Percentiles rank a stretch among this genome's conserved stretches.
Evolutionary conservation across 2,797 vertebrate species (phyloP).

Genomic region (Heterohyrax brucei): DNA sequence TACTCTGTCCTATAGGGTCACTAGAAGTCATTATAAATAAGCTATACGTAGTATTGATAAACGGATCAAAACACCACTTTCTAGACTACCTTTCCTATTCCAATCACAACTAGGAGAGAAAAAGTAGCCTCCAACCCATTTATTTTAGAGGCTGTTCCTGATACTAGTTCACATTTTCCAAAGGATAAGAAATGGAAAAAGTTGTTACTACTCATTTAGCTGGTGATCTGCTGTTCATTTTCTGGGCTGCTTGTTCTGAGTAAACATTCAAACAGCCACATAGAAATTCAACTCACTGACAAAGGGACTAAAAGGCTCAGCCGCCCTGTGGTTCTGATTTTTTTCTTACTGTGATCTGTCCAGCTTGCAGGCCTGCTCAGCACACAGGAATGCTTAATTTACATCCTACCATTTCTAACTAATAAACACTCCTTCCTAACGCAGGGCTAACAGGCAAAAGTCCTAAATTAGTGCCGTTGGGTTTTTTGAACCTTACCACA

Average conservation of each 20-base stretch:
- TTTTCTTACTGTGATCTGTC: not conserved
- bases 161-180: not conserved
- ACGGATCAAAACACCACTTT: not conserved
- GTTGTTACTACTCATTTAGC: not conserved
- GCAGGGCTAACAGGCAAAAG: slow-evolving; percentile 52
- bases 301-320: not conserved
- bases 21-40: not conserved
- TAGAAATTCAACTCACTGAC: not conserved
- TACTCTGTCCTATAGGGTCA: no score
- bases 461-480: slow-evolving; percentile 44
- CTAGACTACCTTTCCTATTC: not conserved
- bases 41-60: not conserved
- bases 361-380: slow-evolving; percentile 61
- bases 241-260: slow-evolving; percentile 20
- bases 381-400: slow-evolving; percentile 69
- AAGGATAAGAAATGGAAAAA: not conserved
- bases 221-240: slow-evolving; percentile 49
- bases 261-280: not conserved
- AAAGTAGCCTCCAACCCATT: not conserved
- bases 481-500: slow-evolving; percentile 49
- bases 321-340: not conserved
- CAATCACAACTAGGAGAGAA: not conserved
- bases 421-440: slow-evolving; percentile 76
- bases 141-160: slow-evolving; percentile 17
- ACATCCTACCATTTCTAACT: slow-evolving; percentile 6